Evolutionary conservation across 2,888 invertebrate species (phyloP).

Genomic region (Dryococelus australis): DNA sequence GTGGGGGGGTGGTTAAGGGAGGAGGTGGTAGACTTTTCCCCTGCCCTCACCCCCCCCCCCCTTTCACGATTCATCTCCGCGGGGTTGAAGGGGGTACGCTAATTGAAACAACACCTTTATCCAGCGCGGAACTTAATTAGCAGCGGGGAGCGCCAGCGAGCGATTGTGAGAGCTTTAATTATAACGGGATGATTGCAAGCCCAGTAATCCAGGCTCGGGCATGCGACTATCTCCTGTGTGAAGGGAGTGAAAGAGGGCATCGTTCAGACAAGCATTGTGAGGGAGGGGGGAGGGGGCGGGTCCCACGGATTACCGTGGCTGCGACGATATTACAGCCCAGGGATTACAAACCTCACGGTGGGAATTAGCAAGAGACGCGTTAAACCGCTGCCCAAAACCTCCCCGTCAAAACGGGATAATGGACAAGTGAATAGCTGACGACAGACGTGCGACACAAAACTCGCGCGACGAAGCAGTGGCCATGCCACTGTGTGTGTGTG

Average conservation of each 20-base stretch:
- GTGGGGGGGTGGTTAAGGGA: too few species aligned
- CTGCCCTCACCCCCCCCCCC: neutral
- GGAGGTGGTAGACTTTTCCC: neutral
- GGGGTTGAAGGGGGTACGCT: neutral
- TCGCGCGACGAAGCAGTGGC: too few species aligned
- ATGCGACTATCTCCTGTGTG: too few species aligned
- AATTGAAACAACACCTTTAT: conserved; percentile 4
- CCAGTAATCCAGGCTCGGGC: neutral
- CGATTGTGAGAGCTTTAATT: neutral
- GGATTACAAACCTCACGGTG: conserved; percentile 2
- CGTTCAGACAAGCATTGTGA: too few species aligned
- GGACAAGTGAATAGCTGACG: too few species aligned
- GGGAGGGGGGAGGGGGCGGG: neutral
- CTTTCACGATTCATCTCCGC: neutral
- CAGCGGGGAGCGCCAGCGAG: neutral
- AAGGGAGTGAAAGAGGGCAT: too few species aligned
- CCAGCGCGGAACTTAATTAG: neutral
- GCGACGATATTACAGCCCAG: neutral
- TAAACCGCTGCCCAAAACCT: neutral
- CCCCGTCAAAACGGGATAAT: neutral
- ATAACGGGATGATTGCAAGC: neutral
- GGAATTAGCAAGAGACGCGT: neutral
- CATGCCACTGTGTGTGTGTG: too few species aligned
- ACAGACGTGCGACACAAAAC: too few species aligned
- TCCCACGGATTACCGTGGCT: neutral